Percentiles rank a stretch among this genome's conserved stretches.
Conservation (phyloP, 2,888 invertebrate species). For the Hemistola chrysoprasaria region DNA sequence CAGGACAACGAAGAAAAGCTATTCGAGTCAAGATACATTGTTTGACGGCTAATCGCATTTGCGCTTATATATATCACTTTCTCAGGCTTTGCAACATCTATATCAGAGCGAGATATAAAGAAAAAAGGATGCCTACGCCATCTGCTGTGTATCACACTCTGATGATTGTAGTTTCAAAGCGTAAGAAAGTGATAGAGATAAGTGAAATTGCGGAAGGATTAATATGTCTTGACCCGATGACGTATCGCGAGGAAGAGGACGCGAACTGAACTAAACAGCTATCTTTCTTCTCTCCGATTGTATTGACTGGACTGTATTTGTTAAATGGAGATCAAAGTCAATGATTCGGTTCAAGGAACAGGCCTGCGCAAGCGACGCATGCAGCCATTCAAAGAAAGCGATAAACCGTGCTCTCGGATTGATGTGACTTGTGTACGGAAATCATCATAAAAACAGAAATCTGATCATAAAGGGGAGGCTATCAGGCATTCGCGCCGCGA, state of each 20-base stretch:
- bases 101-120: too few relatives aligned
- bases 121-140: too few relatives aligned
- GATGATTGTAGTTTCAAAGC: too few relatives aligned
- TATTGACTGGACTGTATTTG: neutral
- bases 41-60: too few relatives aligned
- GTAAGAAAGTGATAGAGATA: too few relatives aligned
- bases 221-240: too few relatives aligned
- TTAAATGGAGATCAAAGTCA: slow-evolving; percentile 6
- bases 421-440: slow-evolving; percentile 69
- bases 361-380: slow-evolving; percentile 54
- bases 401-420: slow-evolving; percentile 71
- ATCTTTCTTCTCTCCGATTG: slow-evolving; percentile 2
- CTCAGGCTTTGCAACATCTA: too few relatives aligned
- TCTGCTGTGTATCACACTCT: too few relatives aligned
- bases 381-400: slow-evolving; percentile 70
- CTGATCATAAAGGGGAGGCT: slow-evolving; percentile 69
- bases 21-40: too few relatives aligned
- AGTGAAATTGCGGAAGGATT: too few relatives aligned
- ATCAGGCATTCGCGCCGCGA: slow-evolving; percentile 82
- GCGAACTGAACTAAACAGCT: neutral
- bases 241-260: too few relatives aligned
- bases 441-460: slow-evolving; percentile 57
- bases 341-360: slow-evolving; percentile 2
- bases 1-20: slow-evolving; percentile 4
- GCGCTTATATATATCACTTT: too few relatives aligned